A percentile compares a stretch with the other conserved stretches of the same genome.
These are phyloP conservation scores for Myxocyprinus asiaticus DNA, from an alignment of 2,113 vertebrate genomes.

Conservation along the genomic window DNA sequence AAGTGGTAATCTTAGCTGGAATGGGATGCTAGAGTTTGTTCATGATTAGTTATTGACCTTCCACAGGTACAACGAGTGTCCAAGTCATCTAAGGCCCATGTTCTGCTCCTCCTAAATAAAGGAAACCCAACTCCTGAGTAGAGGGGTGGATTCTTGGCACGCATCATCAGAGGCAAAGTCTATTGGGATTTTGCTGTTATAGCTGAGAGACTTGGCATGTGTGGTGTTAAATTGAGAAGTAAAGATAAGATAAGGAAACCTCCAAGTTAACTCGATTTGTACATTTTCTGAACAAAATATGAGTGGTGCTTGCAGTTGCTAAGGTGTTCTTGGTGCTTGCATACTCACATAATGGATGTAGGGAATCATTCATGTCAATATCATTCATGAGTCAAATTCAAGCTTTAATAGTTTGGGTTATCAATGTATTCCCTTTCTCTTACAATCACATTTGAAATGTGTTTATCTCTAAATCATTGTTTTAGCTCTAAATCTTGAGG, in stretches of 20 bases:
- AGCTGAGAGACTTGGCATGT: background rate
- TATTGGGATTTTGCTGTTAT: background rate
- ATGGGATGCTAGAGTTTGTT: constrained; percentile 53
- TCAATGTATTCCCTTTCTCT: no score
- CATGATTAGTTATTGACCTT: constrained; percentile 58
- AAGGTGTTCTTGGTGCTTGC: no score
- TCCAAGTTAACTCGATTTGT: background rate
- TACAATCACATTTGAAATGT: no score
- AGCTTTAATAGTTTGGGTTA: no score
- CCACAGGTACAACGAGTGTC: background rate
- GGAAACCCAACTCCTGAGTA: background rate
- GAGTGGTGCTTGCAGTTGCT: no score
- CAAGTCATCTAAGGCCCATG: background rate
- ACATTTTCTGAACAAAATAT: no score
- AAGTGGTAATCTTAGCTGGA: constrained; percentile 8
- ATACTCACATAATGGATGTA: no score
- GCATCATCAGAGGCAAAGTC: background rate
- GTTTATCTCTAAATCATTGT: no score
- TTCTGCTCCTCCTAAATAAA: background rate
- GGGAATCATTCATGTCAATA: no score
- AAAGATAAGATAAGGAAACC: background rate
- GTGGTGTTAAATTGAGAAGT: background rate
- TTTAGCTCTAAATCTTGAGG: no score
- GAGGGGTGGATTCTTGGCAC: background rate
- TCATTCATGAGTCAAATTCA: no score